Percentiles rank a stretch among this genome's conserved stretches.
phyloP scores from a whole-genome alignment of 2,113 vertebrate species.

The Corynorhinus townsendii region DNA sequence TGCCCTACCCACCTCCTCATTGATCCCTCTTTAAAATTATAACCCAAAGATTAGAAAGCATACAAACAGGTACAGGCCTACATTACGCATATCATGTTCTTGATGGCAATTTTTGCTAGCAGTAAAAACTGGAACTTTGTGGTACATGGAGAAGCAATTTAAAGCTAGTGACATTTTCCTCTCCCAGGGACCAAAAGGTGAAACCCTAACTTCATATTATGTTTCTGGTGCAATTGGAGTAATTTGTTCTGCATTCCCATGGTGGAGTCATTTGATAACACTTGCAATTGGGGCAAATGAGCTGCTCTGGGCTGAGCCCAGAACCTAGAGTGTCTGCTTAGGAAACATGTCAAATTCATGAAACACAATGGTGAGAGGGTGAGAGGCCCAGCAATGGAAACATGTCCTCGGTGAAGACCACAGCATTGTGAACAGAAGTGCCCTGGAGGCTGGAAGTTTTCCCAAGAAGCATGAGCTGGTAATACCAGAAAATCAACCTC shows the following conservation, averaged over 20 bases:
- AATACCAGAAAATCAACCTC: not conserved
- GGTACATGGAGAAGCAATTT: not conserved
- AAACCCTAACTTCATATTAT: not conserved
- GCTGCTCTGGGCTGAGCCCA: not conserved
- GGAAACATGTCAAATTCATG: not conserved
- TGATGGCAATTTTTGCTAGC: not conserved
- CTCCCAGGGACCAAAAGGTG: not conserved
- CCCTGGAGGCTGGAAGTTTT: not conserved
- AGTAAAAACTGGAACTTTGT: not conserved
- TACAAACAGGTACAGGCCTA: not conserved
- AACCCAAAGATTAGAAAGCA: not conserved
- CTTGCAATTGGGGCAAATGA: not conserved
- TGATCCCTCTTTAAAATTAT: not conserved
- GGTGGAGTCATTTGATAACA: constrained; percentile 2
- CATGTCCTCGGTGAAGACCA: not conserved
- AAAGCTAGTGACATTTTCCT: constrained; percentile 21
- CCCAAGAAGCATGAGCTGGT: not conserved
- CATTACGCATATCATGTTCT: not conserved
- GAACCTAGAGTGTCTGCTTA: not conserved
- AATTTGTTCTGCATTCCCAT: constrained; percentile 14
- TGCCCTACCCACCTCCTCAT: not conserved
- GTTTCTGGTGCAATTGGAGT: not conserved
- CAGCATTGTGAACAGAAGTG: not conserved
- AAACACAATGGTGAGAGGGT: not conserved
- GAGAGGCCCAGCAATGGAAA: not conserved